Base-by-base conservation (phyloP, 2,888 invertebrate species). In the Bibio marci region DNA sequence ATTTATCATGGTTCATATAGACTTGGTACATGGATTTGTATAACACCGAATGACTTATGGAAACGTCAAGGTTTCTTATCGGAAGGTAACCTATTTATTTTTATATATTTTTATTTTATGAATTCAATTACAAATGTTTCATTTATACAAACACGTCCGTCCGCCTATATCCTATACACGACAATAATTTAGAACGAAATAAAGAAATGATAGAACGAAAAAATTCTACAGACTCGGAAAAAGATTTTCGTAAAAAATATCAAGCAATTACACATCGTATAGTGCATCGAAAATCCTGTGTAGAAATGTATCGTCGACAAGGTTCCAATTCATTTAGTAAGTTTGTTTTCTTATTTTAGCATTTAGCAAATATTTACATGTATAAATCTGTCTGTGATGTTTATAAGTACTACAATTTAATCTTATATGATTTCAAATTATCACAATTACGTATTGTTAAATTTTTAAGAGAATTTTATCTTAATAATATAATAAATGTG, bases 261-360 rank as follows among this genome's bases (percentile, higher is more conserved):
- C 83, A 86, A 50, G 81, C 85, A 15, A 74, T 87, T 42, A 82
- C 87, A 4, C 90, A 88, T 59, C 72, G 90, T 39, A 76, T 91
- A 64, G 85, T 90, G 1, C 90, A 91, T 59, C 68, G 90, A 40
- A 80, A 86, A 55, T 86, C 87, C 37, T 87, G 86, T 53, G 73
- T 87, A 38, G 90, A 91, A 60, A 80, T 90, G 74, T 88, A 87
- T 55, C 75, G 80, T 52, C 70, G 88, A 45, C 79, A 88, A 53
- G 76, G 81, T 38, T 76, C 77, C 42, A 82, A 82, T 51, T 75
- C 76, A 41, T 86, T 90, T 56, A 82, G 90, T 90, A 64, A 76
- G 80, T 63, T 36, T 31, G 11, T 33, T 10, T 31, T 4, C 13
- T 18, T 32, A 18, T 17, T 7, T 32, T 32, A n/a, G 17, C 19